These are phyloP conservation scores for Erebia epiphron DNA, from an alignment of 2,888 invertebrate species.

Conservation along the genomic window DNA sequence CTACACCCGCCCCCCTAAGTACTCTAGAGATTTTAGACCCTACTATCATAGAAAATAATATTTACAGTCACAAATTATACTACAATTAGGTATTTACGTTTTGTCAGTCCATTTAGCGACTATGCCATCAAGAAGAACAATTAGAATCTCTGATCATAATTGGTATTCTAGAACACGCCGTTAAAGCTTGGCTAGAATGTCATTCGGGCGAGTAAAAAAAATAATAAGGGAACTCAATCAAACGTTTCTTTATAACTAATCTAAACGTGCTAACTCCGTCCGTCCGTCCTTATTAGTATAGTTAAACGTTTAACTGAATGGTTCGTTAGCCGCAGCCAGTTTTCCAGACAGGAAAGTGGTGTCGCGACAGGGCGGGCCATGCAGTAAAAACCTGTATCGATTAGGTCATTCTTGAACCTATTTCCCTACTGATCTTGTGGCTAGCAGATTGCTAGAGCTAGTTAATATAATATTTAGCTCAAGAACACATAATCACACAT, in stretches of 20 bases:
- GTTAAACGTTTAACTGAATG: constrained; percentile 22
- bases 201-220: too few relatives aligned
- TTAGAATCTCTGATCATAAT: too few relatives aligned
- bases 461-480: constrained; percentile 33
- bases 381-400: constrained; percentile 57
- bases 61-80: too few relatives aligned
- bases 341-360: constrained; percentile 41
- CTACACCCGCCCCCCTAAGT: too few relatives aligned
- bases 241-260: background rate
- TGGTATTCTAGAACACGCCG: too few relatives aligned
- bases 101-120: too few relatives aligned
- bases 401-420: constrained; percentile 40
- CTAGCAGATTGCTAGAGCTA: constrained; percentile 14
- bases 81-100: too few relatives aligned
- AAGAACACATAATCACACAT: constrained; percentile 22
- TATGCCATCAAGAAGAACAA: too few relatives aligned
- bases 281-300: background rate
- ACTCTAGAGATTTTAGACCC: too few relatives aligned
- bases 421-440: constrained; percentile 34
- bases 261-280: background rate
- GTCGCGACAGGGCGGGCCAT: constrained; percentile 47
- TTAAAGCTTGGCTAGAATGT: too few relatives aligned
- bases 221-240: background rate
- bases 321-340: constrained; percentile 28
- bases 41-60: too few relatives aligned